These are phyloP conservation scores for Agrilus biguttatus DNA, from an alignment of 2,888 invertebrate species.

Conservation along the genomic window DNA sequence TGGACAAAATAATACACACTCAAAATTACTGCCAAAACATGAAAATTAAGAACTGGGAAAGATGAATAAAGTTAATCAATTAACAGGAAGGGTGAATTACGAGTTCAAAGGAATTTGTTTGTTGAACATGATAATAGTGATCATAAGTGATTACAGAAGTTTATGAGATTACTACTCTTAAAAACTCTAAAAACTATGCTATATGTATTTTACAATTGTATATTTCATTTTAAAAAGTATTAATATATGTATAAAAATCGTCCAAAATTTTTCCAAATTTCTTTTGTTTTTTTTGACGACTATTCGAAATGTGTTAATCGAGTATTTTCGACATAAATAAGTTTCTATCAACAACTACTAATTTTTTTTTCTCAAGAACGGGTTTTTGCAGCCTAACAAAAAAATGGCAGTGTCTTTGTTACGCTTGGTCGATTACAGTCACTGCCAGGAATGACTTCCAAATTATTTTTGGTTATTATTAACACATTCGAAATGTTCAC, in stretches of 20 bases:
- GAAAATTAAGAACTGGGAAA: neutral
- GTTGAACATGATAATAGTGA: conserved; percentile 4
- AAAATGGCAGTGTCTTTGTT: conserved; percentile 26
- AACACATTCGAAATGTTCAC: conserved; percentile 22
- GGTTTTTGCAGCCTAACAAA: conserved; percentile 1
- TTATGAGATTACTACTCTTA: conserved; percentile 15
- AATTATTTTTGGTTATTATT: conserved; percentile 16
- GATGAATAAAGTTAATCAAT: too few relatives aligned
- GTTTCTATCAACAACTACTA: too few relatives aligned
- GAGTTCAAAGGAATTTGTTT: neutral
- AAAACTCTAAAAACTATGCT: conserved; percentile 21
- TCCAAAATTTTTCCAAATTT: conserved; percentile 19
- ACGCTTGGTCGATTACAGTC: conserved; percentile 25
- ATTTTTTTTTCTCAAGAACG: too few relatives aligned
- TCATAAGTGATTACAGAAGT: conserved; percentile 11
- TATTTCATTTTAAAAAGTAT: conserved; percentile 28
- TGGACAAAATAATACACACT: neutral
- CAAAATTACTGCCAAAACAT: neutral
- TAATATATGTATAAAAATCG: conserved; percentile 29
- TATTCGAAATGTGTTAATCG: too few relatives aligned
- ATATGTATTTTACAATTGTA: conserved; percentile 30
- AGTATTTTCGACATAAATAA: too few relatives aligned
- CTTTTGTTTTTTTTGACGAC: too few relatives aligned
- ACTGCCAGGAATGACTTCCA: conserved; percentile 29
- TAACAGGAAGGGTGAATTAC: neutral